phyloP scores from a whole-genome alignment of 2,797 vertebrate genomes.

The Bovichtus diacanthus region DNA sequence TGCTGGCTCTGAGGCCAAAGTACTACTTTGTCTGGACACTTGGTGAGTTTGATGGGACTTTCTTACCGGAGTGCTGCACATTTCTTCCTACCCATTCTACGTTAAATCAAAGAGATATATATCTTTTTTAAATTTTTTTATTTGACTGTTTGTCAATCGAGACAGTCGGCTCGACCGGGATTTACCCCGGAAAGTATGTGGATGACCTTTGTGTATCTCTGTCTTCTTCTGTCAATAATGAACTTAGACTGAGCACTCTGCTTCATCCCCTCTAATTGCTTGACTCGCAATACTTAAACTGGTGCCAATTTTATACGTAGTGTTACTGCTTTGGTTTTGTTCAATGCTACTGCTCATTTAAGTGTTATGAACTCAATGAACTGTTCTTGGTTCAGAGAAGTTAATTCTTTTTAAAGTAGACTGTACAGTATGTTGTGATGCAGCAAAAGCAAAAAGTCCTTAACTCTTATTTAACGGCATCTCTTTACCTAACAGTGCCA shows the following conservation, averaged over 20 bases:
- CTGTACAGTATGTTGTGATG: conserved; percentile 13
- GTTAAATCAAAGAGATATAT: not conserved
- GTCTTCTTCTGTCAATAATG: not conserved
- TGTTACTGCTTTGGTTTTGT: not conserved
- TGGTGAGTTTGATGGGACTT: conserved; percentile 83
- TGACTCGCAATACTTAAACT: not conserved
- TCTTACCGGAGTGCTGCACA: not conserved
- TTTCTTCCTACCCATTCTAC: not conserved
- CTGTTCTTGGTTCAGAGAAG: not conserved
- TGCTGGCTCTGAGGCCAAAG: conserved; percentile 95
- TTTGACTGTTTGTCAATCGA: not conserved
- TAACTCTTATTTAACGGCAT: conserved; percentile 3
- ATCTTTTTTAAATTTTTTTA: no score
- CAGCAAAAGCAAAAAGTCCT: not conserved
- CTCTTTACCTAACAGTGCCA: no score
- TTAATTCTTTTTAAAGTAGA: conserved; percentile 27
- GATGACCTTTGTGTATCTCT: not conserved
- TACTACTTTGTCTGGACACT: conserved; percentile 99
- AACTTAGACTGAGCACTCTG: not conserved
- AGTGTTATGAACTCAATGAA: conserved; percentile 11
- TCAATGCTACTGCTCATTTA: not conserved
- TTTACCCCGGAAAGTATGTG: no score
- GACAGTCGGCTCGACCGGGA: no score
- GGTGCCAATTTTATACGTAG: not conserved
- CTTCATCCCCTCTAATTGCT: not conserved